phyloP scores from a whole-genome alignment of 2,888 invertebrate genomes.

The Drosophila ezoana region DNA sequence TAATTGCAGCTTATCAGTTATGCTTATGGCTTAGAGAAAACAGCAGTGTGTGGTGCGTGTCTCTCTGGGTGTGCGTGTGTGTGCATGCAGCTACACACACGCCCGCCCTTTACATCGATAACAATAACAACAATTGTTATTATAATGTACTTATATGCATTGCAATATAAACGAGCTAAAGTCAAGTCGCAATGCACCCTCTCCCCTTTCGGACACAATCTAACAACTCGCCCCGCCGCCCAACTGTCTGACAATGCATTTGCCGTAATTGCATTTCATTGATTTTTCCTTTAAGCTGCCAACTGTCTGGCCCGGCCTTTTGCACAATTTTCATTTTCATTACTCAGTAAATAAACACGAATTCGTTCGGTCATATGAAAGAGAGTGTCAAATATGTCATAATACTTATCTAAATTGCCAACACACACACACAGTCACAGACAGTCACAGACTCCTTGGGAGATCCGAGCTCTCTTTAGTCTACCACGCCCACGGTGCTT shows the following conservation, averaged over 20 bases:
- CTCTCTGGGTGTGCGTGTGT: conserved; percentile 1
- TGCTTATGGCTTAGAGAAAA: conserved; percentile 66
- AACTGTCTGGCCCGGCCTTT: conserved; percentile 19
- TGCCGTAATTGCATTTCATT: conserved; percentile 81
- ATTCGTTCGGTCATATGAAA: conserved; percentile 57
- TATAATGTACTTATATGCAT: conserved; percentile 57
- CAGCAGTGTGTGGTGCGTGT: conserved; percentile 9
- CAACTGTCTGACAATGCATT: conserved; percentile 61
- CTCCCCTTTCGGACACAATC: not conserved
- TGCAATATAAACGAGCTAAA: conserved; percentile 33
- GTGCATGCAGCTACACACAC: conserved; percentile 7
- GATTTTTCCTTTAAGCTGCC: conserved; percentile 62
- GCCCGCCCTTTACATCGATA: conserved; percentile 64
- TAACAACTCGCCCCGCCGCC: not conserved
- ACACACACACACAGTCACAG: conserved; percentile 28
- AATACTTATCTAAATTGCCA: conserved; percentile 81
- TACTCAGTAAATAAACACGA: conserved; percentile 66
- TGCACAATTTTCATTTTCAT: conserved; percentile 40
- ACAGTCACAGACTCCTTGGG: not conserved
- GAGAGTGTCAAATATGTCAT: conserved; percentile 81
- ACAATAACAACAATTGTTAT: conserved; percentile 71
- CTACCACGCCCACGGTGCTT: conserved; percentile 45
- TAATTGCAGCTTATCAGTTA: conserved; percentile 81
- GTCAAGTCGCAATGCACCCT: conserved; percentile 18
- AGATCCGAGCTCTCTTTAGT: not conserved